A percentile compares a stretch with the other conserved stretches of the same genome.
Evolutionary conservation across 2,113 vertebrate genomes (phyloP).

Genomic region (Cairina moschata): DNA sequence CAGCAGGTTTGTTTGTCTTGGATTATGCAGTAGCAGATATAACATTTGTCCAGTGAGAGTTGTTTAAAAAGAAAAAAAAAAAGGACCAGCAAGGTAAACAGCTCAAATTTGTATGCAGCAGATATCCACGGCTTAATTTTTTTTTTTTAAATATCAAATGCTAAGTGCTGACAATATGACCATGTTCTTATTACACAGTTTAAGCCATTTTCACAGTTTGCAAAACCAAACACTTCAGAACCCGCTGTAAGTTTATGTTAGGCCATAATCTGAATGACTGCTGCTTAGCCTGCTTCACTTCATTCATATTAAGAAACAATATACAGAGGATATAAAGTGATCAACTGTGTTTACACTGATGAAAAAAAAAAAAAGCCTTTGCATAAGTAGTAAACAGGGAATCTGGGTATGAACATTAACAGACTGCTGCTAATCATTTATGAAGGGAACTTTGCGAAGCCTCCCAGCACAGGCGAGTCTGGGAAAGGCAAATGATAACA

Average conservation of each 20-base stretch:
- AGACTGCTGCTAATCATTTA: slow-evolving; percentile 2
- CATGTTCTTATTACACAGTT: neutral
- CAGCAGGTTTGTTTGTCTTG: slow-evolving; percentile 63
- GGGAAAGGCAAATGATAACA: neutral
- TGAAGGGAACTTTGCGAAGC: neutral
- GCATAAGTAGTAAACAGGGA: slow-evolving; percentile 4
- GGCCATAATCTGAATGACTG: slow-evolving; percentile 18
- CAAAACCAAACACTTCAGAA: slow-evolving; percentile 43
- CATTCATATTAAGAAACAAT: slow-evolving; percentile 68
- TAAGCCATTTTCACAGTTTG: slow-evolving; percentile 44
- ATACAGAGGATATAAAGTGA: slow-evolving; percentile 68
- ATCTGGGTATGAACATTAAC: neutral
- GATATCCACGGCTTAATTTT: neutral
- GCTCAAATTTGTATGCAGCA: neutral
- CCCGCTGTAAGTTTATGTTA: slow-evolving; percentile 49
- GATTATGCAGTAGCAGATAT: slow-evolving; percentile 10
- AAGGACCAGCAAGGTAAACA: neutral
- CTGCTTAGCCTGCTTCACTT: slow-evolving; percentile 54
- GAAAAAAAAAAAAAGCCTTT: neutral
- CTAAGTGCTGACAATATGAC: slow-evolving; percentile 11
- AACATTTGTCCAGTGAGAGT: slow-evolving; percentile 1
- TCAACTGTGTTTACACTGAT: slow-evolving; percentile 62
- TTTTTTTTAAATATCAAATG: neutral
- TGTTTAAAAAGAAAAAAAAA: slow-evolving; percentile 6
- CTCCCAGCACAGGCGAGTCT: neutral